Conservation (phyloP, 2,888 invertebrate species). For the Muschampia plurimacula region DNA sequence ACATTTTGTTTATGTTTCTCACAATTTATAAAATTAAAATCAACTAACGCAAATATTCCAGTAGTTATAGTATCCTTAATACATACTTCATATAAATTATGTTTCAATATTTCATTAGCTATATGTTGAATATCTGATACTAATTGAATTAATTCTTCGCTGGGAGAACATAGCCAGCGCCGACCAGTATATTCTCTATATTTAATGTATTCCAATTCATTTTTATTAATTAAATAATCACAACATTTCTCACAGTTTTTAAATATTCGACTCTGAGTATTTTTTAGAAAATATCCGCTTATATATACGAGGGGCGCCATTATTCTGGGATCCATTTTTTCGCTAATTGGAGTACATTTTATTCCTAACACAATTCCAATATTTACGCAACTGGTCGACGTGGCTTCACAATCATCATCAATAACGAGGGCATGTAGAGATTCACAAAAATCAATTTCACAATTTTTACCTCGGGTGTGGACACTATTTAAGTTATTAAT, state of each 20-base stretch:
- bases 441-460: background rate
- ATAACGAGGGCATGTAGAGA: background rate
- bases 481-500: background rate
- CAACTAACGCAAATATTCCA: background rate
- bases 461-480: background rate
- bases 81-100: background rate
- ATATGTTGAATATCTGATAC: background rate
- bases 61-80: background rate
- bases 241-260: background rate
- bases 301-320: background rate
- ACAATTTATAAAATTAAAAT: slow-evolving; percentile 2
- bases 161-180: background rate
- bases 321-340: background rate
- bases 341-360: background rate
- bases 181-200: background rate
- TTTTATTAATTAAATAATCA: too few relatives aligned
- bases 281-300: background rate
- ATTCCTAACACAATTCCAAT: background rate
- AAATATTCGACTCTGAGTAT: background rate
- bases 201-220: background rate
- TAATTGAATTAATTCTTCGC: background rate
- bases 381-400: background rate
- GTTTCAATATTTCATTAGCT: background rate
- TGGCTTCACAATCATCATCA: background rate
- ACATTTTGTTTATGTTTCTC: background rate